Conservation (phyloP, 2,113 vertebrate genomes). For the Peucedramus taeniatus region DNA sequence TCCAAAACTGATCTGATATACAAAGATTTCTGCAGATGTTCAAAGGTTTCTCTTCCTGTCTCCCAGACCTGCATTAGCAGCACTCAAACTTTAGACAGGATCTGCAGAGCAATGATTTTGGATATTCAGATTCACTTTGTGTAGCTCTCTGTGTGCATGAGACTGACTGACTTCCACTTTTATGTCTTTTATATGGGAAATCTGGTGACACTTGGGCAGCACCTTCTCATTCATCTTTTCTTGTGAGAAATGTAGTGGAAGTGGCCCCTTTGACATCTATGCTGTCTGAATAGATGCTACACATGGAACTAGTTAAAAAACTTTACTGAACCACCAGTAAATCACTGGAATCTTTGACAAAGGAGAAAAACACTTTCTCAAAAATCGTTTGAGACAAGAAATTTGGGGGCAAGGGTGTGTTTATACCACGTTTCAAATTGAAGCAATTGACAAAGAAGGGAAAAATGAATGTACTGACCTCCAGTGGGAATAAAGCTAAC, state of each 20-base stretch:
- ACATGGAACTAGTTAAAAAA: conserved; percentile 7
- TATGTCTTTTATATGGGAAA: neutral
- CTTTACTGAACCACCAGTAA: neutral
- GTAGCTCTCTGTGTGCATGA: neutral
- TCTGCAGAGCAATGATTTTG: neutral
- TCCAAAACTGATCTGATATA: neutral
- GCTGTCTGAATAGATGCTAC: neutral
- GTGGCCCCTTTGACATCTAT: conserved; percentile 3
- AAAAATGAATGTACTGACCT: neutral
- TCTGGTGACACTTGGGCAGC: neutral
- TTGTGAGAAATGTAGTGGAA: neutral
- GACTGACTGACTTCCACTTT: neutral
- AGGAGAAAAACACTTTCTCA: conserved; percentile 18
- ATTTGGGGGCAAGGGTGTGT: neutral
- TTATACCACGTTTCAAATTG: conserved; percentile 10
- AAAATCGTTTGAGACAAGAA: conserved; percentile 15
- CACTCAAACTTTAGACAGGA: neutral
- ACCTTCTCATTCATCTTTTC: conserved; percentile 11
- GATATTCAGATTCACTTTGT: neutral
- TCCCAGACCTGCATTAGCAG: neutral
- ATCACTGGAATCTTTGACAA: conserved; percentile 14
- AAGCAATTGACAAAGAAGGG: conserved; percentile 18
- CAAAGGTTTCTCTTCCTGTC: neutral
- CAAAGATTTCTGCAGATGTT: neutral
- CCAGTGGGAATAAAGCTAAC: neutral